Percentiles rank a stretch among this genome's conserved stretches.
phyloP scores from a whole-genome alignment of 2,797 vertebrate species.

The Eutrigla gurnardus region DNA sequence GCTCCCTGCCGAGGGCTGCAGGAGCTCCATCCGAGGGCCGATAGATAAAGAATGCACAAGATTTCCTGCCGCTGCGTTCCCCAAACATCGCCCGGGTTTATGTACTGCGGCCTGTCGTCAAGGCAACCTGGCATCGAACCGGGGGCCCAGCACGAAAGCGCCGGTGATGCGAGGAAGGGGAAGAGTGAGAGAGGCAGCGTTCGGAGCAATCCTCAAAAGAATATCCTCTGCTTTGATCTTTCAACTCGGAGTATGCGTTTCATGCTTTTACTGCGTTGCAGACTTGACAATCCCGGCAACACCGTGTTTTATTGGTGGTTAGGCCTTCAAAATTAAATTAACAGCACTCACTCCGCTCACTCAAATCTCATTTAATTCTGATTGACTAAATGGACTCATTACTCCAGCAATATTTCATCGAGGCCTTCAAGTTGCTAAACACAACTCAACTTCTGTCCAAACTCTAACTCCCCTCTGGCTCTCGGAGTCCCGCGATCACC shows the following conservation, averaged over 20 bases:
- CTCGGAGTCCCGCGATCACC: slow-evolving; percentile 1
- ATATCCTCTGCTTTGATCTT: slow-evolving; percentile 6
- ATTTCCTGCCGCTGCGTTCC: slow-evolving; percentile 84
- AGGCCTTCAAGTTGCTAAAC: slow-evolving; percentile 11
- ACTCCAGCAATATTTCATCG: slow-evolving; percentile 16
- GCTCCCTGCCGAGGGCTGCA: slow-evolving; percentile 29
- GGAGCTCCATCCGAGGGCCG: slow-evolving; percentile 58
- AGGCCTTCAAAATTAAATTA: slow-evolving; percentile 17
- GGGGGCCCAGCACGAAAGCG: slow-evolving; percentile 46
- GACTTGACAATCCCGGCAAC: slow-evolving; percentile 7
- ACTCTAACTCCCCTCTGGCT: slow-evolving; percentile 6
- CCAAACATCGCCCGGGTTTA: slow-evolving; percentile 77
- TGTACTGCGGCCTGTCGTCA: slow-evolving; percentile 72
- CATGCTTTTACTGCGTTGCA: slow-evolving; percentile 2
- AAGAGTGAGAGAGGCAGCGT: slow-evolving; percentile 31
- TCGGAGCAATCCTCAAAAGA: neutral
- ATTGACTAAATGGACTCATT: slow-evolving; percentile 41
- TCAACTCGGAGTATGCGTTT: neutral
- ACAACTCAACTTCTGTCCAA: slow-evolving; percentile 11
- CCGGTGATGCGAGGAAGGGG: slow-evolving; percentile 46
- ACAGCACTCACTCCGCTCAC: neutral
- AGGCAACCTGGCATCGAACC: slow-evolving; percentile 79
- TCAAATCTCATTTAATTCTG: slow-evolving; percentile 45
- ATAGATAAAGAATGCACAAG: slow-evolving; percentile 85
- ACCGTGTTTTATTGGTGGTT: neutral